phyloP scores from a whole-genome alignment of 2,888 invertebrate species.

The Drosophila austrosaltans region DNA sequence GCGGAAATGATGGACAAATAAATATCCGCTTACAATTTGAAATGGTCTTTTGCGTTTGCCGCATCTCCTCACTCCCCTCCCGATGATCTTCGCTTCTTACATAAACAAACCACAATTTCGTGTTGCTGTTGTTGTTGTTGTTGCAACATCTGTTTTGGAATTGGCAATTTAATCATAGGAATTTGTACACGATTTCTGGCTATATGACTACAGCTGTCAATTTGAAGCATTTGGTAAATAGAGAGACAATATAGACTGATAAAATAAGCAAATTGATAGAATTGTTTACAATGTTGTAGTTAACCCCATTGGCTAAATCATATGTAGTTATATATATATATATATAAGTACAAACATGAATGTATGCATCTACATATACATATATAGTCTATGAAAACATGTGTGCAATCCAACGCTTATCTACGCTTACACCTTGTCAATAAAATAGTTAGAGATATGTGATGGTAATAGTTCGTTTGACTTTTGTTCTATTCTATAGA shows the following conservation, averaged over 20 bases:
- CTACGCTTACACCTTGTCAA: slow-evolving; percentile 26
- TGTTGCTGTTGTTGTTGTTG: slow-evolving; percentile 14
- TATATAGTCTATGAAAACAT: slow-evolving; percentile 37
- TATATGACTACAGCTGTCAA: slow-evolving; percentile 64
- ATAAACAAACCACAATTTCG: neutral
- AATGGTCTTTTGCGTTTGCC: neutral
- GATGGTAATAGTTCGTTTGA: neutral
- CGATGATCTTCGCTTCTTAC: too few species aligned
- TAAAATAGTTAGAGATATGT: slow-evolving; percentile 40
- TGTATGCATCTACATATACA: neutral
- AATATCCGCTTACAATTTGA: slow-evolving; percentile 61
- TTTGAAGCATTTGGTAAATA: slow-evolving; percentile 71
- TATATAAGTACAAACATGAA: too few species aligned
- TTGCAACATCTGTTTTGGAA: slow-evolving; percentile 54
- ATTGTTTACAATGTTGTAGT: slow-evolving; percentile 58
- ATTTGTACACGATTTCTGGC: slow-evolving; percentile 31
- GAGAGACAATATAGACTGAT: slow-evolving; percentile 51
- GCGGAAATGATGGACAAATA: slow-evolving; percentile 61
- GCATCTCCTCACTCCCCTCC: neutral
- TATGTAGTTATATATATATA: slow-evolving; percentile 2
- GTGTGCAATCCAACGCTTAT: slow-evolving; percentile 46
- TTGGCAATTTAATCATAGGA: slow-evolving; percentile 55
- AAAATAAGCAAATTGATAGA: slow-evolving; percentile 54
- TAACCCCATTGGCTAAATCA: slow-evolving; percentile 32
- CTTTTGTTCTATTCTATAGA: slow-evolving; percentile 8